phyloP scores from a whole-genome alignment of 2,113 vertebrate genomes.

The Aptenodytes patagonicus region DNA sequence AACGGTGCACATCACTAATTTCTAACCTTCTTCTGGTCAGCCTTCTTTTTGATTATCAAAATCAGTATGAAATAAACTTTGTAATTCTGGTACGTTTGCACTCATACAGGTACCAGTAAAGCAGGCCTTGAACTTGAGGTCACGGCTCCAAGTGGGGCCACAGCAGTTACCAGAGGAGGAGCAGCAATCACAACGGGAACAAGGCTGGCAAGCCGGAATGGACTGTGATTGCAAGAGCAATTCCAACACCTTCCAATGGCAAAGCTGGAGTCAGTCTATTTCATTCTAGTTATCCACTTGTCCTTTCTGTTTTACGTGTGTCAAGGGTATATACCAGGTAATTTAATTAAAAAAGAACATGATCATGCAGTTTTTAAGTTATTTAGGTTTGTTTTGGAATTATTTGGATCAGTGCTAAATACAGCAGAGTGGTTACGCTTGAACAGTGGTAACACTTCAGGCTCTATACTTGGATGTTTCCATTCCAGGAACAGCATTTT shows the following conservation, averaged over 20 bases:
- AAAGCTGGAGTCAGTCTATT: background rate
- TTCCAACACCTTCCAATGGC: background rate
- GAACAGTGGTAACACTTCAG: background rate
- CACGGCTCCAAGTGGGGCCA: background rate
- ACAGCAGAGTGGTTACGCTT: background rate
- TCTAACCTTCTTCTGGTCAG: background rate
- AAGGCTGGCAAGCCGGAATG: background rate
- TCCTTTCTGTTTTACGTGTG: background rate
- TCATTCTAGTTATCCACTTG: background rate
- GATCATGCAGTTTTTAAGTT: background rate
- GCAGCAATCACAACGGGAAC: background rate
- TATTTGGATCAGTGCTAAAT: background rate
- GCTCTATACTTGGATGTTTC: background rate
- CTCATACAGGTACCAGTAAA: background rate
- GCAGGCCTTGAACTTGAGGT: background rate
- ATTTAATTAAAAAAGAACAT: background rate
- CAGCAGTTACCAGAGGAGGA: background rate
- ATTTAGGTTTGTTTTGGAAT: background rate
- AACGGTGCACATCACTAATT: background rate
- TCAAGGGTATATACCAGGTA: background rate
- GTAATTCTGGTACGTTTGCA: background rate
- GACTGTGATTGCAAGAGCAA: background rate
- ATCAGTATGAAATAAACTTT: background rate
- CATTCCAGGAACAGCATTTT: background rate
- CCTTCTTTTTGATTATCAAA: background rate